Percentiles rank a stretch among this genome's conserved stretches.
Evolutionary conservation across 2,888 invertebrate genomes (phyloP).

Genomic region (Acronicta alni): DNA sequence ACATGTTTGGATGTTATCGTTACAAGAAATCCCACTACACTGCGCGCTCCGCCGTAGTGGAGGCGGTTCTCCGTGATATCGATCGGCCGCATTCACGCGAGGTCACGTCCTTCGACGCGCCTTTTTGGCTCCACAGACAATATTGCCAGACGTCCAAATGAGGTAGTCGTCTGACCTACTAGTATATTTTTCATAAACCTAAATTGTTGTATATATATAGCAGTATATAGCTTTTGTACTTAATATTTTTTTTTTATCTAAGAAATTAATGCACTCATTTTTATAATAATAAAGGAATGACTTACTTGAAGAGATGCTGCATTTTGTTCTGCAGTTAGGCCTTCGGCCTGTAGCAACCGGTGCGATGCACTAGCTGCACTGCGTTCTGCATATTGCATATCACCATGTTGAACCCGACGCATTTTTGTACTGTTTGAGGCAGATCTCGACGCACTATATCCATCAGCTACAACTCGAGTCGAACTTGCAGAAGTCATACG

Average conservation of each 20-base stretch:
- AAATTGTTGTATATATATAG: no score
- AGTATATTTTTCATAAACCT: conserved; percentile 10
- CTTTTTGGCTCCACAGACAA: conserved; percentile 74
- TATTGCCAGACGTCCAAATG: conserved; percentile 44
- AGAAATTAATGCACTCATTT: not conserved
- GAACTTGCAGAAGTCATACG: conserved; percentile 92
- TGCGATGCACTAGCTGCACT: conserved; percentile 94
- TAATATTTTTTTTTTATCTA: no score
- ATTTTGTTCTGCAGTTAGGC: conserved; percentile 95
- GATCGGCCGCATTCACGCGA: conserved; percentile 84
- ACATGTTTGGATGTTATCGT: conserved; percentile 75
- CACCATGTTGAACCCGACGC: conserved; percentile 93
- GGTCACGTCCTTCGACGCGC: conserved; percentile 89
- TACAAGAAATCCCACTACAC: conserved; percentile 78
- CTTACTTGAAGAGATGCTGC: conserved; percentile 94
- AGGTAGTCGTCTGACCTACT: conserved; percentile 24
- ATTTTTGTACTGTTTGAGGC: conserved; percentile 84
- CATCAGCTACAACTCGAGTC: conserved; percentile 94
- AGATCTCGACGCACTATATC: conserved; percentile 92
- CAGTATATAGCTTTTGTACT: no score
- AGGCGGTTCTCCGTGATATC: conserved; percentile 79
- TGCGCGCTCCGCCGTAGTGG: conserved; percentile 75
- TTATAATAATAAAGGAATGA: conserved; percentile 13
- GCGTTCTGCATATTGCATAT: conserved; percentile 94
- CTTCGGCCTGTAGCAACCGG: conserved; percentile 94